Evolutionary conservation across 2,888 invertebrate genomes (phyloP).

Genomic region (Pasiphila rectangulata): DNA sequence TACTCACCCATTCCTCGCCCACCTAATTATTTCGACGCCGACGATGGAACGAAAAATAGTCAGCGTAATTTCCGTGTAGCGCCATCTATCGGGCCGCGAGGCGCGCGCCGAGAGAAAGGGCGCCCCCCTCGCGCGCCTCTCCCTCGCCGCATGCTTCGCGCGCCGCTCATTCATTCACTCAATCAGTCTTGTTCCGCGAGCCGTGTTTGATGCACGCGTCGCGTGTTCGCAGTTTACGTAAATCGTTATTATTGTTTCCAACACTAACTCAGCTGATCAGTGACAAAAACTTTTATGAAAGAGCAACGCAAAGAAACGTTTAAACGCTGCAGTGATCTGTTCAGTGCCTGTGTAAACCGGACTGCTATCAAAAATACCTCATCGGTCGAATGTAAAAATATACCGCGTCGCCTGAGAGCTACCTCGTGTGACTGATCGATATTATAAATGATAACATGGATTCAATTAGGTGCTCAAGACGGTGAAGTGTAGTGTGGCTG

Average conservation of each 20-base stretch:
- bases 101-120: constrained; percentile 14
- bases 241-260: constrained; percentile 70
- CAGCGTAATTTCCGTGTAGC: constrained; percentile 32
- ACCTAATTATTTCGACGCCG: constrained; percentile 45
- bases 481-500: constrained; percentile 56
- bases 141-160: constrained; percentile 37
- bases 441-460: constrained; percentile 80
- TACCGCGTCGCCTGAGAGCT: constrained; percentile 69
- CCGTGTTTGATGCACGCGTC: constrained; percentile 39
- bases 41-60: constrained; percentile 28
- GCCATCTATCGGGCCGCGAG: constrained; percentile 58
- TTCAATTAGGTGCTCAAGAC: constrained; percentile 75
- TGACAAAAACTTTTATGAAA: constrained; percentile 52
- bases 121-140: constrained; percentile 34
- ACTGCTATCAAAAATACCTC: constrained; percentile 65
- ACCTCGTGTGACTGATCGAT: constrained; percentile 78
- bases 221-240: constrained; percentile 39
- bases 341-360: constrained; percentile 44
- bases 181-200: constrained; percentile 66
- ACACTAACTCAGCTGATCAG: constrained; percentile 75
- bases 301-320: constrained; percentile 25
- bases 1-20: constrained; percentile 38
- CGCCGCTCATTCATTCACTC: constrained; percentile 54
- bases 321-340: constrained; percentile 30
- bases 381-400: constrained; percentile 73